Conservation (phyloP, 2,888 invertebrate genomes). For the Thysanoteuthis rhombus region DNA sequence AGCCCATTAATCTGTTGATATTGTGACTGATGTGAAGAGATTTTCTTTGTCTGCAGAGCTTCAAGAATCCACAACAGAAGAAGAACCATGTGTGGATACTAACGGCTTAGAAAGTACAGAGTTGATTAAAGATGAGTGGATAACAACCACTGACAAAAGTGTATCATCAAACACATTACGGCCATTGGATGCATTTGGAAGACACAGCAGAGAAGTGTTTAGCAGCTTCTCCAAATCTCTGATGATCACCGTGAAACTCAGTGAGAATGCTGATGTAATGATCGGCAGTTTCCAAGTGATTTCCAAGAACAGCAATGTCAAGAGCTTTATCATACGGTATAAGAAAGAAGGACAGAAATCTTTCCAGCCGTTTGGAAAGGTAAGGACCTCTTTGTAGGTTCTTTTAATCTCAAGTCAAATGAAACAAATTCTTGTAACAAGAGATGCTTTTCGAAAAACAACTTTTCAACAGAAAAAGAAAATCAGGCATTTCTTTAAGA, state of each 20-base stretch:
- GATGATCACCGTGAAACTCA: constrained; percentile 1
- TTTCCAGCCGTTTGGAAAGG: not conserved
- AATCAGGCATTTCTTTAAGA: too few relatives aligned
- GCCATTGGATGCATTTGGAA: not conserved
- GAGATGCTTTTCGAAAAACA: too few relatives aligned
- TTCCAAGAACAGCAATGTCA: not conserved
- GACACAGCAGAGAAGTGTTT: not conserved
- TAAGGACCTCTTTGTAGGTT: not conserved
- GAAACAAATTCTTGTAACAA: too few relatives aligned
- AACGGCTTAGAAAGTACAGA: not conserved
- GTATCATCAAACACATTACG: not conserved
- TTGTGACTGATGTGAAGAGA: not conserved
- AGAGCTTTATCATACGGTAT: not conserved
- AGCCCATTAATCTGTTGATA: too few relatives aligned
- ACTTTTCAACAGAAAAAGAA: too few relatives aligned
- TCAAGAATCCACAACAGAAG: not conserved
- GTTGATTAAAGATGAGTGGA: constrained; percentile 13
- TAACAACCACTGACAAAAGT: not conserved
- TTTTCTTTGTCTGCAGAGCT: not conserved
- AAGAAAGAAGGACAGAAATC: not conserved
- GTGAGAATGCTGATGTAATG: not conserved
- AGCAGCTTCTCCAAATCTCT: not conserved
- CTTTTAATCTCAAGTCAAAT: too few relatives aligned
- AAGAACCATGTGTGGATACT: not conserved
- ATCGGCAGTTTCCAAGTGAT: not conserved